Percentiles rank a stretch among this genome's conserved stretches.
Evolutionary conservation across 2,797 vertebrate species (phyloP).

Genomic region (Myiotriccus ornatus): DNA sequence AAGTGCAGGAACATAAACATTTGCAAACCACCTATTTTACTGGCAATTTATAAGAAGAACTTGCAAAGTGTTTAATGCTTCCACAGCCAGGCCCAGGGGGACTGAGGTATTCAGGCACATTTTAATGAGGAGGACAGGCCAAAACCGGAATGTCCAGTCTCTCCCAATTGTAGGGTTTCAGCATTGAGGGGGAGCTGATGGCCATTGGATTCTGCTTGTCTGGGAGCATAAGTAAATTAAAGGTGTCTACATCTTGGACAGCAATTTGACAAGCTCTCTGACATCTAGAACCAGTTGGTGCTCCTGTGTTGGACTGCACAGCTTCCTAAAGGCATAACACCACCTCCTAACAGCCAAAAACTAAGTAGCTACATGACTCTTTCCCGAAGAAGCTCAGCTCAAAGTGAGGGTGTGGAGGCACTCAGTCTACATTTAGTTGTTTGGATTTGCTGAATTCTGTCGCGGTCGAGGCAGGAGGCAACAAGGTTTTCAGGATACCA

Average conservation of each 20-base stretch:
- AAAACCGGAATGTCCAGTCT: neutral
- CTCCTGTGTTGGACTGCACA: neutral
- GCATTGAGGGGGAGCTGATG: neutral
- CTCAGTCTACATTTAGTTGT: fast-evolving
- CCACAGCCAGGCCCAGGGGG: neutral
- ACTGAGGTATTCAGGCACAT: neutral
- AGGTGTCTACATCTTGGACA: neutral
- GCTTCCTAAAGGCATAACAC: neutral
- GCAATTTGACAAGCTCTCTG: neutral
- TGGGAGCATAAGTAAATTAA: neutral
- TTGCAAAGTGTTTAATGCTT: slow-evolving; percentile 9
- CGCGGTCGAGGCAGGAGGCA: too few species aligned
- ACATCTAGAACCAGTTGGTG: neutral
- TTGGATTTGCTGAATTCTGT: neutral
- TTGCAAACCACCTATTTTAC: slow-evolving; percentile 12
- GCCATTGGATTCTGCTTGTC: neutral
- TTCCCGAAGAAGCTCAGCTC: neutral
- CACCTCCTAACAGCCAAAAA: neutral
- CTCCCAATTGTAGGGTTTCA: neutral
- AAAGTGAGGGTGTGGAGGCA: neutral
- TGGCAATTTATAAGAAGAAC: neutral
- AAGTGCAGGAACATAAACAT: slow-evolving; percentile 1
- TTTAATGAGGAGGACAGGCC: slow-evolving; percentile 7
- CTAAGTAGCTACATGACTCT: neutral
- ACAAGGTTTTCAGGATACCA: too few species aligned